Evolutionary conservation across 2,888 invertebrate genomes (phyloP).

Genomic region (Drosophila niveifrons): DNA sequence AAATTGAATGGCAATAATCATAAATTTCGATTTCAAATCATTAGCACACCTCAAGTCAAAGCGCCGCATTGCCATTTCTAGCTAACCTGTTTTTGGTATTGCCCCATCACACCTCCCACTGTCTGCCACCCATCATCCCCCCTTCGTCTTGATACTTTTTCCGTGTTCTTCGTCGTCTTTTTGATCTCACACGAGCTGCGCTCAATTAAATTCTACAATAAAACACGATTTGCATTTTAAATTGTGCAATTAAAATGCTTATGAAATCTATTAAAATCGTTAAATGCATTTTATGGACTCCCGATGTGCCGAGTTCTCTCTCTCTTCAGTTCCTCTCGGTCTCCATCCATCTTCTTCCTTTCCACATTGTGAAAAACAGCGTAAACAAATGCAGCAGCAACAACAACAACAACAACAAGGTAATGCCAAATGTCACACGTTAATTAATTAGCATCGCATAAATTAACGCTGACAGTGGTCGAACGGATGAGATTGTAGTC

Average conservation of each 20-base stretch:
- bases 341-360: slow-evolving; percentile 24
- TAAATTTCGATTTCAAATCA: slow-evolving; percentile 73
- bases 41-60: slow-evolving; percentile 72
- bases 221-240: slow-evolving; percentile 80
- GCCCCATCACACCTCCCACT: slow-evolving; percentile 21
- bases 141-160: not conserved
- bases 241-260: slow-evolving; percentile 81
- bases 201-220: slow-evolving; percentile 78
- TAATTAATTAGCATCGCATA: slow-evolving; percentile 68
- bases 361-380: slow-evolving; percentile 26
- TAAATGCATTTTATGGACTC: slow-evolving; percentile 74
- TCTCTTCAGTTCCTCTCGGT: not conserved
- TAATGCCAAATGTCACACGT: slow-evolving; percentile 69
- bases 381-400: slow-evolving; percentile 13
- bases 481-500: slow-evolving; percentile 18
- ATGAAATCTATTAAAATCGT: slow-evolving; percentile 78
- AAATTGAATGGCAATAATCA: slow-evolving; percentile 63
- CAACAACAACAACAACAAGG: slow-evolving; percentile 34
- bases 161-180: slow-evolving; percentile 29
- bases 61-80: slow-evolving; percentile 52
- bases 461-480: slow-evolving; percentile 24
- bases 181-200: slow-evolving; percentile 63
- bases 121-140: not conserved
- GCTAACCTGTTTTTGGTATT: slow-evolving; percentile 44
- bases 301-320: slow-evolving; percentile 30